Evolutionary conservation across 64 coral and sea anemone genomes (phyloP).

Genomic region (Montipora efflorescens): DNA sequence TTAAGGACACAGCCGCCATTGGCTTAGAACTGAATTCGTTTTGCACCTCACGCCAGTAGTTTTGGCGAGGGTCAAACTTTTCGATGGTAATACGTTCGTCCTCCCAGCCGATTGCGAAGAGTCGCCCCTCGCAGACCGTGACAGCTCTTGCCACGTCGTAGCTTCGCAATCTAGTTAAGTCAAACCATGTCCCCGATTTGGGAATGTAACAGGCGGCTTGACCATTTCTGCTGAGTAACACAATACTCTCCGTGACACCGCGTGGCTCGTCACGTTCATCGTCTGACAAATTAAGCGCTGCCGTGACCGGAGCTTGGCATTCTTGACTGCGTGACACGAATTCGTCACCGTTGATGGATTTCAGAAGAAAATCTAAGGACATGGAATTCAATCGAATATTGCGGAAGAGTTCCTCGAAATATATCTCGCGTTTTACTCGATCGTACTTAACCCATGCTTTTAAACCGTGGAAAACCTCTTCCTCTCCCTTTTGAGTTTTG

Average conservation of each 20-base stretch:
- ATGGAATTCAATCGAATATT: conserved; percentile 19
- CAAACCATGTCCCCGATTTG: background rate
- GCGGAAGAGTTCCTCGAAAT: conserved; percentile 29
- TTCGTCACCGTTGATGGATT: conserved; percentile 19
- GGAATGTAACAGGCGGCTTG: conserved; percentile 3
- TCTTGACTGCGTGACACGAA: conserved; percentile 23
- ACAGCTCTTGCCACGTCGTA: conserved; percentile 14
- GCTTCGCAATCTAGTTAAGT: conserved; percentile 34
- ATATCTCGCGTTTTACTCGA: background rate
- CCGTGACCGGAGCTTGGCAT: conserved; percentile 2
- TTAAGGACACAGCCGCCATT: background rate
- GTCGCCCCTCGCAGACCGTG: background rate
- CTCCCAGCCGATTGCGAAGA: conserved; percentile 29
- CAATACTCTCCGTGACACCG: conserved; percentile 37
- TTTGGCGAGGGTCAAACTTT: conserved; percentile 10
- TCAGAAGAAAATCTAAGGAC: background rate
- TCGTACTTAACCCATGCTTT: conserved; percentile 7
- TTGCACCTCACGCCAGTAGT: conserved; percentile 2
- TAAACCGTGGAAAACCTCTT: conserved; percentile 29
- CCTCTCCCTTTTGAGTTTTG: conserved; percentile 34
- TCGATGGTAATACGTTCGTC: conserved; percentile 41
- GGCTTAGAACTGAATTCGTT: background rate
- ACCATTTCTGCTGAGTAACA: conserved; percentile 32
- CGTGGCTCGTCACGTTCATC: conserved; percentile 53
- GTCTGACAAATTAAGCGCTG: background rate